These are phyloP conservation scores for Drosophila gunungcola DNA, from an alignment of 1,140 invertebrate genomes.

Conservation along the genomic window DNA sequence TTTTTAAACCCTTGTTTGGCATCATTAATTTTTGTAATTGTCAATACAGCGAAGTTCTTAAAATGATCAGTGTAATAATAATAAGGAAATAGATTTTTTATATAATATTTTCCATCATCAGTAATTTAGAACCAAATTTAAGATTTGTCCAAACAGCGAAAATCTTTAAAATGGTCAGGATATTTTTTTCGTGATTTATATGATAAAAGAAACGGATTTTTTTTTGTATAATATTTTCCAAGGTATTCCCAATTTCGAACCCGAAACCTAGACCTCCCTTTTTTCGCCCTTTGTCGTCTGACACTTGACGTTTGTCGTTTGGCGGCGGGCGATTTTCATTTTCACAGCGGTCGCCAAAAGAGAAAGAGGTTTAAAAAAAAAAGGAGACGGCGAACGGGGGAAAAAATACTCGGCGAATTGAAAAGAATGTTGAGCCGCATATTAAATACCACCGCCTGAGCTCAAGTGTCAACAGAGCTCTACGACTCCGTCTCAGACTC, in stretches of 20 bases:
- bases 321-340: slow-evolving; percentile 70
- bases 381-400: slow-evolving; percentile 10
- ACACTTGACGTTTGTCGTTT: slow-evolving; percentile 72
- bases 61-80: too few relatives aligned
- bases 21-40: too few relatives aligned
- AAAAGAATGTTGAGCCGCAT: slow-evolving; percentile 81
- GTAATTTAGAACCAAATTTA: too few relatives aligned
- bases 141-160: too few relatives aligned
- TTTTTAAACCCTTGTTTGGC: too few relatives aligned
- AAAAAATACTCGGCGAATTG: slow-evolving; percentile 59
- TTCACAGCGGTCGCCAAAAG: slow-evolving; percentile 58
- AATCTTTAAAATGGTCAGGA: too few relatives aligned
- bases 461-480: slow-evolving; percentile 75
- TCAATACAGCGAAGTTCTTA: too few relatives aligned
- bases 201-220: too few relatives aligned
- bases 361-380: slow-evolving; percentile 19
- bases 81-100: too few relatives aligned
- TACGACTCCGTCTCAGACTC: slow-evolving; percentile 17
- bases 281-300: slow-evolving; percentile 14
- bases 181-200: too few relatives aligned
- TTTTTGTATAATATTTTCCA: neutral
- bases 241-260: neutral
- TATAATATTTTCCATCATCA: too few relatives aligned
- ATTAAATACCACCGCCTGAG: slow-evolving; percentile 83
- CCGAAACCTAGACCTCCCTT: neutral